Evolutionary conservation across 37 sponge, comb jelly and placozoan species (phyloP), one percentile per base, ranked within the genome.

Genomic region (Aphrocallistes beatrix): DNA sequence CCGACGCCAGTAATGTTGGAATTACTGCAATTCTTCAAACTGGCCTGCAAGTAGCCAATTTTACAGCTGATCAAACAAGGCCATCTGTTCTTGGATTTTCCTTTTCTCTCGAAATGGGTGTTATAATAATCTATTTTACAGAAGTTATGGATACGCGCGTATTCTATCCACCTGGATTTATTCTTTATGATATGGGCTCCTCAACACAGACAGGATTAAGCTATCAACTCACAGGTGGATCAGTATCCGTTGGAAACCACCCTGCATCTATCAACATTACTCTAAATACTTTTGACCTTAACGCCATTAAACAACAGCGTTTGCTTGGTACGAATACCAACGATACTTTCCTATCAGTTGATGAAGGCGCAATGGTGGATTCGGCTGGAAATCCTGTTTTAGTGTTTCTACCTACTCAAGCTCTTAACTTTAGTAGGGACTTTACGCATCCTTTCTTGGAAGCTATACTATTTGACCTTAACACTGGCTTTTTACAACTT

Each of bases 71-170:
- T 83, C 86, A 39, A 38, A 88, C 84, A 42, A 84, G 89, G 16
- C 96, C 96, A 25, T 10, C 17, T 23, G 86, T 95, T 8, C 83
- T 91, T 37, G 90, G 91, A 88, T 95, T 91, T 85, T 90, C 90
- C 36, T 51, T 95, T 34, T 50, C 40, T 82, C 81, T 95, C 30
- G 88, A 89, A 36, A 81, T 87, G 39, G 89, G 42, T 38, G 50
- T 82, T 50, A 47, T 95, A 16, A 42, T 48, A 1, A 60, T 95
- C 1, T 90, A 88, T 42, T 89, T 91, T 51, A 84, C 90, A 84
- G 93, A 95, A 86, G 91, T 95, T 42, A 86, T 95, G 89, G 89
- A 90, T 34, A 89, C 88, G 36, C 86, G 40, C 23, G 69, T 91
- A 1, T 93, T 89, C 86, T 82, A 39, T 28, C 93, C 93, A 34